Evolutionary conservation across 2,888 invertebrate genomes (phyloP).

Genomic region (Temnothorax rugatulus): DNA sequence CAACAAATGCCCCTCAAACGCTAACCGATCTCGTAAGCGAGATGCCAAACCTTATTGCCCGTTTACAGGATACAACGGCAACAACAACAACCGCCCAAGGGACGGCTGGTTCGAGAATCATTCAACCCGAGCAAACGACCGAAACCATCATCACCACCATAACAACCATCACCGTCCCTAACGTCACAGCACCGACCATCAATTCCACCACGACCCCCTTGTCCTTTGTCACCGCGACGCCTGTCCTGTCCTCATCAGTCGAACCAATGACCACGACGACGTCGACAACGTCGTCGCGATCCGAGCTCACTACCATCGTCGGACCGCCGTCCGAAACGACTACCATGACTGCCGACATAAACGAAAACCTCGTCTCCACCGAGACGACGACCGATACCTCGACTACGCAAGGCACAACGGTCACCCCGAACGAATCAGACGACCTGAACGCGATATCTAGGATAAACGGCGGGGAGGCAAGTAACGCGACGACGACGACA

Average conservation of each 20-base stretch:
- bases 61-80: slow-evolving; percentile 84
- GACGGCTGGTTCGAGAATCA: slow-evolving; percentile 83
- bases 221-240: slow-evolving; percentile 55
- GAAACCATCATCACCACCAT: slow-evolving; percentile 63
- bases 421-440: slow-evolving; percentile 40
- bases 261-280: slow-evolving; percentile 52
- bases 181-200: slow-evolving; percentile 49
- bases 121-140: slow-evolving; percentile 74
- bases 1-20: slow-evolving; percentile 73
- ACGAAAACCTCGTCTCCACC: slow-evolving; percentile 67
- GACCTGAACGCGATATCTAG: slow-evolving; percentile 11
- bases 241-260: slow-evolving; percentile 51
- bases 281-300: slow-evolving; percentile 3
- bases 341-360: slow-evolving; percentile 50
- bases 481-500: slow-evolving; percentile 71
- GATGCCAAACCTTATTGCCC: slow-evolving; percentile 83
- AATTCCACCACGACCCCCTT: slow-evolving; percentile 51
- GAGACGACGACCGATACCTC: slow-evolving; percentile 64
- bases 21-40: slow-evolving; percentile 75
- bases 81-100: slow-evolving; percentile 84
- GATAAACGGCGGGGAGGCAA: slow-evolving; percentile 12
- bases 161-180: slow-evolving; percentile 47
- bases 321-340: slow-evolving; percentile 84
- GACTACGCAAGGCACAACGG: slow-evolving; percentile 49
- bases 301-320: slow-evolving; percentile 4